Evolutionary conservation across 2,888 invertebrate species (phyloP).

Genomic region (Dynastes hyllus): DNA sequence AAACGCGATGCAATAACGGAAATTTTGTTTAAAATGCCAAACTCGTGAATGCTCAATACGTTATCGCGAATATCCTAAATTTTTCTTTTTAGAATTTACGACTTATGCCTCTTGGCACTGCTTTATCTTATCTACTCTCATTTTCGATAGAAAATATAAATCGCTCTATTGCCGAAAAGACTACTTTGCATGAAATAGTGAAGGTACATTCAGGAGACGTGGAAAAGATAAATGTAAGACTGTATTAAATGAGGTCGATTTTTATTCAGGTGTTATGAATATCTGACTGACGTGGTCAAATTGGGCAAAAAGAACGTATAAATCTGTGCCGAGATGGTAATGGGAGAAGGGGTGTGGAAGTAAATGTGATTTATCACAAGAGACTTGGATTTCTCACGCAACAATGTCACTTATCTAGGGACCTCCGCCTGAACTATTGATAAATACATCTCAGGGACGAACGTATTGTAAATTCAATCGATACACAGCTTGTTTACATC

Average conservation of each 20-base stretch:
- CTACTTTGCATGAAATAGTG: background rate
- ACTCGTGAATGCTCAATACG: too few relatives aligned
- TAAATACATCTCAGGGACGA: constrained; percentile 12
- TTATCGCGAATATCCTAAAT: too few relatives aligned
- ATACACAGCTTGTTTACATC: constrained; percentile 3
- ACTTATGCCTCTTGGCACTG: too few relatives aligned
- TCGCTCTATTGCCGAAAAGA: too few relatives aligned
- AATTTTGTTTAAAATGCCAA: too few relatives aligned
- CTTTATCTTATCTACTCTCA: too few relatives aligned
- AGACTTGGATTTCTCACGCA: constrained; percentile 13
- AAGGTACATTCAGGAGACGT: background rate
- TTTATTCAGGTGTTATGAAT: constrained; percentile 59
- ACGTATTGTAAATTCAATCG: constrained; percentile 10
- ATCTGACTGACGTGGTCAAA: constrained; percentile 67
- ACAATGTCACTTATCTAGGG: constrained; percentile 26
- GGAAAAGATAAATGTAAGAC: constrained; percentile 41
- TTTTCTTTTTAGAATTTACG: too few relatives aligned
- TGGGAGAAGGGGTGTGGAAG: constrained; percentile 66
- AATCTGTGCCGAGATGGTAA: constrained; percentile 67
- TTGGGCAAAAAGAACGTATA: constrained; percentile 67
- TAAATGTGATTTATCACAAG: constrained; percentile 67
- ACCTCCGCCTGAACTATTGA: background rate
- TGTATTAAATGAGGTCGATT: constrained; percentile 53
- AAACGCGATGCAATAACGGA: too few relatives aligned
- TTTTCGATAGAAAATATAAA: too few relatives aligned